These are phyloP conservation scores for Drosophila serrata DNA, from an alignment of 1,140 invertebrate genomes.

Conservation along the genomic window DNA sequence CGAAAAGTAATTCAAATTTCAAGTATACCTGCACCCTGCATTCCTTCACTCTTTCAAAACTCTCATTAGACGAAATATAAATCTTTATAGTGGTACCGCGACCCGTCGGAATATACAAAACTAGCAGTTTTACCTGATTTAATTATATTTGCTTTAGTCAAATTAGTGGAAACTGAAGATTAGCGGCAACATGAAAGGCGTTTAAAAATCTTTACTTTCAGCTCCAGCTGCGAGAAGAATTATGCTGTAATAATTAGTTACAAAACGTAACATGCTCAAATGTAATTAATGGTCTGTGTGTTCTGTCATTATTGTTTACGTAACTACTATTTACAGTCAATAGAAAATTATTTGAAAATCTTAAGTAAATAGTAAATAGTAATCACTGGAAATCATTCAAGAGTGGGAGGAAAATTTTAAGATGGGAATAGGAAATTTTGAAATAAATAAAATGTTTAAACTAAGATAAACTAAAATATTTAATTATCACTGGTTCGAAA, in stretches of 20 bases:
- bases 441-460: background rate
- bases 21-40: conserved; percentile 13
- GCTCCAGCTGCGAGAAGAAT: conserved; percentile 70
- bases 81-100: conserved; percentile 31
- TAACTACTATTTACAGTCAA: conserved; percentile 23
- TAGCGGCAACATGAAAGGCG: conserved; percentile 71
- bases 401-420: background rate
- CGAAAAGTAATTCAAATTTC: background rate
- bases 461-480: background rate
- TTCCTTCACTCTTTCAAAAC: conserved; percentile 6
- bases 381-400: background rate
- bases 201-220: conserved; percentile 43
- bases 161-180: conserved; percentile 72
- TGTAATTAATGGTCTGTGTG: conserved; percentile 27
- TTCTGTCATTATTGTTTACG: conserved; percentile 43
- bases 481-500: background rate
- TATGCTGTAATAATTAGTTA: conserved; percentile 75
- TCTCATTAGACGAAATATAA: conserved; percentile 25
- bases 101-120: conserved; percentile 46
- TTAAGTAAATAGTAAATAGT: conserved; percentile 13
- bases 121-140: conserved; percentile 77
- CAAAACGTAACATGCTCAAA: conserved; percentile 37
- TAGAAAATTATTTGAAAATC: conserved; percentile 2
- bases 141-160: conserved; percentile 79
- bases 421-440: background rate